Conservation (phyloP, 2,888 invertebrate genomes). For the Tipula lateralis region DNA sequence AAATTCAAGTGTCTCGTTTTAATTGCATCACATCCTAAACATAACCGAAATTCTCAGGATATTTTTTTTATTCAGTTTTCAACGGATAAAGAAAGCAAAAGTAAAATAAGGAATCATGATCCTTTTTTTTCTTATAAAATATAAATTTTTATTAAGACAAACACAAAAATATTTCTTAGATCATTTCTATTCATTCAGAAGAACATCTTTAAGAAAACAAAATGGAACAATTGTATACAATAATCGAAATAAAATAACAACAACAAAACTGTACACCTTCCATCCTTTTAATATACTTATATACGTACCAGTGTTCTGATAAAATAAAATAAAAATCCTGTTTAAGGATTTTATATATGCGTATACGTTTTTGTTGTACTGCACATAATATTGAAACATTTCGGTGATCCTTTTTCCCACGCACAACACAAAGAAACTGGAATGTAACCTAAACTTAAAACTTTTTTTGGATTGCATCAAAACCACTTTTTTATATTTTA, state of each 20-base stretch:
- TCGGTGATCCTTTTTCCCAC: not conserved
- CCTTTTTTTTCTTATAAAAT: not conserved
- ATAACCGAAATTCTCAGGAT: not conserved
- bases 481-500: not conserved
- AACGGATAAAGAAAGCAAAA: not conserved
- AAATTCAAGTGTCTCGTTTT: not conserved
- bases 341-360: not conserved
- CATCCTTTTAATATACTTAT: not conserved
- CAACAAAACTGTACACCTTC: constrained; percentile 11
- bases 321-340: constrained; percentile 1
- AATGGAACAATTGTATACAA: not conserved
- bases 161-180: not conserved
- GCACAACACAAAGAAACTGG: constrained; percentile 11
- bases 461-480: not conserved
- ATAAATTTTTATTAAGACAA: not conserved
- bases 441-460: constrained; percentile 24
- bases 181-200: not conserved
- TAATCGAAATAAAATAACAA: not conserved
- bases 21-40: not conserved
- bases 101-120: not conserved
- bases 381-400: not conserved
- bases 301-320: not conserved
- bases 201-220: not conserved
- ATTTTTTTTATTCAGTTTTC: not conserved
- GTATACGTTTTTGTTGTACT: not conserved